These are phyloP conservation scores for Thrips palmi DNA, from an alignment of 1,140 invertebrate genomes.

Conservation along the genomic window DNA sequence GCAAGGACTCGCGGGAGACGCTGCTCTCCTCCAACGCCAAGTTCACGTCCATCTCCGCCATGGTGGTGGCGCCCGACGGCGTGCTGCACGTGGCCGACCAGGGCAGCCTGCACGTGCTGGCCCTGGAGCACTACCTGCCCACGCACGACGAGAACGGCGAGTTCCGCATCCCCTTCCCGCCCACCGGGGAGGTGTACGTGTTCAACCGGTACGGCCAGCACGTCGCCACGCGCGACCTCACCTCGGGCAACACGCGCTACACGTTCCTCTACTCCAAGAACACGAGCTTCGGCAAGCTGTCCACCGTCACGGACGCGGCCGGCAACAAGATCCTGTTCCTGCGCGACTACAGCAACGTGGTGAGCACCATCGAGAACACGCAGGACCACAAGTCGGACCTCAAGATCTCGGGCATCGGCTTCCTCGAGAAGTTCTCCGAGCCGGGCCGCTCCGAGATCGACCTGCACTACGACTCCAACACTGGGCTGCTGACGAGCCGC, in stretches of 20 bases:
- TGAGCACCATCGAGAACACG: slow-evolving; percentile 84
- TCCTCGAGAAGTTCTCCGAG: slow-evolving; percentile 62
- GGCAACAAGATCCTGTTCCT: slow-evolving; percentile 85
- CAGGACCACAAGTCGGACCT: slow-evolving; percentile 81
- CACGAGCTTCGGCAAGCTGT: slow-evolving; percentile 85
- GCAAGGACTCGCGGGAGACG: slow-evolving; percentile 34
- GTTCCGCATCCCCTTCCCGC: slow-evolving; percentile 81
- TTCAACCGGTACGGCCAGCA: slow-evolving; percentile 93
- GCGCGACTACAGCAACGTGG: slow-evolving; percentile 73
- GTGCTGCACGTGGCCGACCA: slow-evolving; percentile 89
- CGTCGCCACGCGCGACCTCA: slow-evolving; percentile 77
- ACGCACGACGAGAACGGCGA: slow-evolving; percentile 75
- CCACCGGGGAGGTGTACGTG: slow-evolving; percentile 80
- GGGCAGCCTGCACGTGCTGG: slow-evolving; percentile 66
- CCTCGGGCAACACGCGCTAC: slow-evolving; percentile 80
- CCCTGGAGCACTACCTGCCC: slow-evolving; percentile 77
- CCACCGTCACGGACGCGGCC: slow-evolving; percentile 77
- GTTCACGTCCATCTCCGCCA: slow-evolving; percentile 77
- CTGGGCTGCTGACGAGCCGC: slow-evolving; percentile 58
- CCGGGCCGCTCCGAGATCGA: slow-evolving; percentile 64
- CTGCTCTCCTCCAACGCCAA: slow-evolving; percentile 76
- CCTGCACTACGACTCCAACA: slow-evolving; percentile 66
- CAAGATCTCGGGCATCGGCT: slow-evolving; percentile 72
- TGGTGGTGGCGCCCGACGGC: slow-evolving; percentile 84
- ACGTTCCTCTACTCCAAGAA: slow-evolving; percentile 94